phyloP scores from a whole-genome alignment of 2,888 invertebrate species.

The Gasteruption jaculator region DNA sequence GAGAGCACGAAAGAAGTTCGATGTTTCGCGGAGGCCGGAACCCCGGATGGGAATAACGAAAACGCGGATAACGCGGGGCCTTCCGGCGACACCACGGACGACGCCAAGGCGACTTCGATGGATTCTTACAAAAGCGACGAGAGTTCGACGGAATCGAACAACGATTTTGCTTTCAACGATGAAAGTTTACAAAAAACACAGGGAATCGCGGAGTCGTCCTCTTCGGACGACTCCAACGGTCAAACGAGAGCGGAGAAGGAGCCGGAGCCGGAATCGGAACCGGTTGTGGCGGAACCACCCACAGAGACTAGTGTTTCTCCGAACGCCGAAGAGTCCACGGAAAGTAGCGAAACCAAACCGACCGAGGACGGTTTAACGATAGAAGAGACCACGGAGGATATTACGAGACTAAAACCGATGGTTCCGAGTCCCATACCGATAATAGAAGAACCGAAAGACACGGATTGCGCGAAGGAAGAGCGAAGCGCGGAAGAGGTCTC shows the following conservation, averaged over 20 bases:
- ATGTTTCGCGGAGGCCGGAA: too few relatives aligned
- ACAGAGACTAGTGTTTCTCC: slow-evolving; percentile 12
- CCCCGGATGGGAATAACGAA: too few relatives aligned
- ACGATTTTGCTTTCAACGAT: too few relatives aligned
- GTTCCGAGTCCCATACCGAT: slow-evolving; percentile 41
- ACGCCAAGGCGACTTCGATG: too few relatives aligned
- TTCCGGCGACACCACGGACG: too few relatives aligned
- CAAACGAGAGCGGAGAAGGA: slow-evolving; percentile 12
- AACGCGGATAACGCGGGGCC: slow-evolving; percentile 6
- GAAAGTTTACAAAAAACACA: too few relatives aligned
- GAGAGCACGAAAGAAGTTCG: too few relatives aligned
- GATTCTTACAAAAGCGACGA: too few relatives aligned
- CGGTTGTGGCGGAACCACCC: slow-evolving; percentile 25
- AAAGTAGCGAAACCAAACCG: slow-evolving; percentile 6
- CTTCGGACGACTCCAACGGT: too few relatives aligned
- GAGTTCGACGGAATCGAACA: too few relatives aligned
- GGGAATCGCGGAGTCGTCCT: too few relatives aligned
- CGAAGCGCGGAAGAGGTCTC: not conserved
- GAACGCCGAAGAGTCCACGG: not conserved
- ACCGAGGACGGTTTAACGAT: slow-evolving; percentile 27
- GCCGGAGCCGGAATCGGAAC: slow-evolving; percentile 9
- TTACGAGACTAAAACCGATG: slow-evolving; percentile 32
- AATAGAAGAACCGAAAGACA: slow-evolving; percentile 39
- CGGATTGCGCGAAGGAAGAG: slow-evolving; percentile 19
- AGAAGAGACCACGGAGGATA: slow-evolving; percentile 38